phyloP scores from a whole-genome alignment of 2,113 vertebrate species.

The Silurus asotus region DNA sequence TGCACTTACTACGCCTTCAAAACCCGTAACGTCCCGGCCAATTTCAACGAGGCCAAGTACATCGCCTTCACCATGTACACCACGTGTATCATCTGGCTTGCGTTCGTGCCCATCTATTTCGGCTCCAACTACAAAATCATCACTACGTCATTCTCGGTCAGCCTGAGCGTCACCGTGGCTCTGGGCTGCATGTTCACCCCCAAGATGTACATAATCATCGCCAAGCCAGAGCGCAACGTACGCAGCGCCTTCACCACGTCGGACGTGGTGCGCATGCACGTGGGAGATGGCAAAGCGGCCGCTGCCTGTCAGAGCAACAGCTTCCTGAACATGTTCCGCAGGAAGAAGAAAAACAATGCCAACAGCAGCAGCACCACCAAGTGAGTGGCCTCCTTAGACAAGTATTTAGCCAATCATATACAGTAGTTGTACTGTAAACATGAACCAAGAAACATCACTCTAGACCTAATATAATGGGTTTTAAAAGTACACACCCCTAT shows the following conservation, averaged over 20 bases:
- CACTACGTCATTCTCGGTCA: slow-evolving; percentile 97
- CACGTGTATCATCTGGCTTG: slow-evolving; percentile 99
- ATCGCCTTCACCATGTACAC: slow-evolving; percentile 99
- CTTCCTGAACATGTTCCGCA: slow-evolving; percentile 94
- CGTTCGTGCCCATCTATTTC: slow-evolving; percentile 98
- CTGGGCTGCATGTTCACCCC: slow-evolving; percentile 99
- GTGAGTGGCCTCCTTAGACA: slow-evolving; percentile 74
- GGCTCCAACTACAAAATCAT: slow-evolving; percentile 99
- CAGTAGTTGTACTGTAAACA: neutral
- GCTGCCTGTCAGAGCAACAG: slow-evolving; percentile 86
- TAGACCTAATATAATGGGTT: neutral
- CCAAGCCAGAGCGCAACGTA: slow-evolving; percentile 96
- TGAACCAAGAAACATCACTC: neutral
- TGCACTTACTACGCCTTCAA: slow-evolving; percentile 99
- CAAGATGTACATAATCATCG: slow-evolving; percentile 99
- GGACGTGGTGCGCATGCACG: slow-evolving; percentile 97
- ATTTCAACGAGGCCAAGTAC: slow-evolving; percentile 99
- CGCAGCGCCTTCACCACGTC: slow-evolving; percentile 99
- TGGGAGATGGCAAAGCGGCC: slow-evolving; percentile 90
- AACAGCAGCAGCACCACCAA: slow-evolving; percentile 86
- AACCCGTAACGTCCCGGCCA: slow-evolving; percentile 96
- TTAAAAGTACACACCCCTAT: neutral
- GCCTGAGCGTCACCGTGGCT: slow-evolving; percentile 95
- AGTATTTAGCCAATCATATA: neutral
- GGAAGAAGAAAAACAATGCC: slow-evolving; percentile 93